phyloP scores from a whole-genome alignment of 2,888 invertebrate genomes.

The Noctua janthe region DNA sequence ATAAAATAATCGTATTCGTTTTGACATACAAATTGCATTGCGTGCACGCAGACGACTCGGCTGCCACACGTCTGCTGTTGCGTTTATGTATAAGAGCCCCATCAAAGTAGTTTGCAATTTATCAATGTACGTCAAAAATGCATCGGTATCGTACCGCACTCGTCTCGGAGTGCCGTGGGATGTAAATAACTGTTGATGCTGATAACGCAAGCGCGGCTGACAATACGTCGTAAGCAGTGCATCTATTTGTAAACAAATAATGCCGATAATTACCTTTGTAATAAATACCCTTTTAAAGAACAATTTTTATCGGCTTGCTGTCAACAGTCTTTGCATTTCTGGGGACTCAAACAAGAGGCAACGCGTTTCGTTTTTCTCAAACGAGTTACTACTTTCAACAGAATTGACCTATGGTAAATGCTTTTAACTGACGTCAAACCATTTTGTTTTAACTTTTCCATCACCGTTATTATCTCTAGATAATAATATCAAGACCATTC shows the following conservation, averaged over 20 bases:
- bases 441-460: neutral
- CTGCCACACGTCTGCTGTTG: conserved; percentile 48
- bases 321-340: conserved; percentile 35
- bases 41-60: conserved; percentile 40
- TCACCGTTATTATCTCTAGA: neutral
- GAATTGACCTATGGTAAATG: neutral
- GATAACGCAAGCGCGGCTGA: conserved; percentile 36
- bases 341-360: neutral
- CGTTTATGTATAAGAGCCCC: conserved; percentile 35
- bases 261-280: conserved; percentile 43
- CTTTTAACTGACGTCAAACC: neutral
- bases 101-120: conserved; percentile 48
- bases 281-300: conserved; percentile 27
- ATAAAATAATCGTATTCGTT: conserved; percentile 32
- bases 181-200: conserved; percentile 38
- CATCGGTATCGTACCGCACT: conserved; percentile 18
- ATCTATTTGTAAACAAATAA: conserved; percentile 28
- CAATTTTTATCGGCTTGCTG: conserved; percentile 12
- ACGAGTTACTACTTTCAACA: neutral
- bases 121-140: conserved; percentile 42
- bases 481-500: neutral
- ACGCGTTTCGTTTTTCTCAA: neutral
- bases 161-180: conserved; percentile 8
- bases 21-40: conserved; percentile 54
- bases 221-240: conserved; percentile 11